A percentile compares a stretch with the other conserved stretches of the same genome.
Conservation (phyloP, 2,113 vertebrate genomes). For the Burhinus bistriatus region DNA sequence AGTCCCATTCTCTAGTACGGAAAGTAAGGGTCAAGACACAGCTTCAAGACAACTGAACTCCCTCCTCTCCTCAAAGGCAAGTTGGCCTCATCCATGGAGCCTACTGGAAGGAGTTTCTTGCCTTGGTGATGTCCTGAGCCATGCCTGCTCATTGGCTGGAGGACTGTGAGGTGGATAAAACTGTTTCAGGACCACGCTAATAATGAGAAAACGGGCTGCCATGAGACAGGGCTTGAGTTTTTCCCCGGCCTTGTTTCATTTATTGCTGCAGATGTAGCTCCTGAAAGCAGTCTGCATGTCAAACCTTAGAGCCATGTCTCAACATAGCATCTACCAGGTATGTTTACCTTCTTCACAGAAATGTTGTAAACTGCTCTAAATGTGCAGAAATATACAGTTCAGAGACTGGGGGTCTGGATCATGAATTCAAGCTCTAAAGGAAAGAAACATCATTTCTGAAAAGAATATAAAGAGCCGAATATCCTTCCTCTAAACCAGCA, state of each 20-base stretch:
- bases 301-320: background rate
- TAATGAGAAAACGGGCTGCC: background rate
- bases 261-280: background rate
- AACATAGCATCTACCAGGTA: background rate
- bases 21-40: background rate
- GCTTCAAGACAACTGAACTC: background rate
- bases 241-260: background rate
- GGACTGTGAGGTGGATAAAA: background rate
- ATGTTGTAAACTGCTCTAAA: background rate
- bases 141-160: background rate
- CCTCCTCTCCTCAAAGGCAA: background rate
- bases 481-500: background rate
- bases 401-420: background rate
- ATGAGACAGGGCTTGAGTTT: background rate
- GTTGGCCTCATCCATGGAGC: background rate
- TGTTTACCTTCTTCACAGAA: background rate
- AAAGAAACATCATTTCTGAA: background rate
- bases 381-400: background rate
- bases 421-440: background rate
- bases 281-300: background rate
- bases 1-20: background rate
- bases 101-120: background rate
- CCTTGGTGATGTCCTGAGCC: background rate
- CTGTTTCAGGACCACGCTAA: background rate
- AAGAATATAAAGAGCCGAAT: background rate